Evolutionary conservation across 2,797 vertebrate genomes (phyloP).

Genomic region (Vultur gryphus): DNA sequence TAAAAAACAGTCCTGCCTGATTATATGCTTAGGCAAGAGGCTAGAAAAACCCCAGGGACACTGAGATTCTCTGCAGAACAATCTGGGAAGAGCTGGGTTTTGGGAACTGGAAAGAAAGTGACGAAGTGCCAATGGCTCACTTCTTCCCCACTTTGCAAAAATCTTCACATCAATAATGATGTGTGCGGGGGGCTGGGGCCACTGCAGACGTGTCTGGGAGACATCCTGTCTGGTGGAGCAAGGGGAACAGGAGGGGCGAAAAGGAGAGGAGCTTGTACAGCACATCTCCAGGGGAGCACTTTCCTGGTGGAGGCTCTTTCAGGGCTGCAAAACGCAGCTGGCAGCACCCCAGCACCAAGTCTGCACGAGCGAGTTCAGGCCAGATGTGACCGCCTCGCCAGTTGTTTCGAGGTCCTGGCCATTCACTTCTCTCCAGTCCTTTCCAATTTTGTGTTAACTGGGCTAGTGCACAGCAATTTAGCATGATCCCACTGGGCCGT

Average conservation of each 20-base stretch:
- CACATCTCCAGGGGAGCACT: neutral
- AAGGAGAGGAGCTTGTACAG: neutral
- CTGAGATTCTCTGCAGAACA: neutral
- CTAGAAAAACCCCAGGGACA: neutral
- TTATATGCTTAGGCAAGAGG: neutral
- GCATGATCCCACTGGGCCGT: neutral
- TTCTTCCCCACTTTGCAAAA: neutral
- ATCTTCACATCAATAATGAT: neutral
- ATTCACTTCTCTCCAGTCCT: neutral
- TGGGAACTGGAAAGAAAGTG: neutral
- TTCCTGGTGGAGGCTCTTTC: neutral
- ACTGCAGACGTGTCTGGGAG: neutral
- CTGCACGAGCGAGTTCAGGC: fast-evolving
- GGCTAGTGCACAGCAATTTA: neutral
- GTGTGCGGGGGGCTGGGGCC: neutral
- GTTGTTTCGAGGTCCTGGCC: neutral
- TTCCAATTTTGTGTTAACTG: neutral
- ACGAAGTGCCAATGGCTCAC: neutral
- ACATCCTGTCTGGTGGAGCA: neutral
- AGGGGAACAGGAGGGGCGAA: fast-evolving
- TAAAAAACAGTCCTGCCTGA: neutral
- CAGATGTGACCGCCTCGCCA: fast-evolving
- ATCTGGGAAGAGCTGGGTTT: neutral
- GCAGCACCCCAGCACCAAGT: neutral
- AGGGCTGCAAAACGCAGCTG: neutral